Base-by-base conservation (phyloP, 2,113 vertebrate genomes). In the Channa maculata region DNA sequence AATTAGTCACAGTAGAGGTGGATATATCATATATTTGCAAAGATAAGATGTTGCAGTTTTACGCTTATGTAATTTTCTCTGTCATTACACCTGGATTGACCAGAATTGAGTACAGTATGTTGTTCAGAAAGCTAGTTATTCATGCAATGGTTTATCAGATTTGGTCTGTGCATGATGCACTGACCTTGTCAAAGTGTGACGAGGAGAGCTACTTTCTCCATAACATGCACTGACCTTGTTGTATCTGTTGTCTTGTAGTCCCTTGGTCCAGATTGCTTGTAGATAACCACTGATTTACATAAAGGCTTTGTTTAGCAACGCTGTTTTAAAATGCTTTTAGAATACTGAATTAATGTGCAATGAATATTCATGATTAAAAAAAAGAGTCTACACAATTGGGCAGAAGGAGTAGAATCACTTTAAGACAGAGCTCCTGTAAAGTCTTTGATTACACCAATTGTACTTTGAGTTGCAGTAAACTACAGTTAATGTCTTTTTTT, bases 311-410 rank as follows among this genome's bases (percentile, higher is more conserved):
- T 87, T 89, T 87, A 72, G 79, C 86, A 52, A 77, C 71, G 52
- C 60, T 72, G 68, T 83, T 80, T 74, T 79, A 75, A 77, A 84
- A 78, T 75, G 83, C 87, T 84, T 68, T 71, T 62, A 36, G 88
- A 91, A 92, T 92, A 80, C 86, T 92, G 85, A 88, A 66, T 74
- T 86, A 87, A 88, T 91, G 75, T 53, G 51, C 73, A 88, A 90
- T 93, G 83, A 92, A 92, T 93, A 91, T 91, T 91, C 78, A 90
- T 90, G 70, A 60, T 41, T 51, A 38, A 0, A 71, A 69, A 79
- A 74, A 67, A 61, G 41, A 58, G 71, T 85, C 45, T 41, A 76
- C 68, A 83, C 79, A 79, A 54, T 43, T 77, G 65, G 75, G 75
- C 72, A 63, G 24, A 66, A 75, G 84, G 6, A 7, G 6, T 5